Conservation (phyloP, 2,888 invertebrate species). For the Bembecia ichneumoniformis region DNA sequence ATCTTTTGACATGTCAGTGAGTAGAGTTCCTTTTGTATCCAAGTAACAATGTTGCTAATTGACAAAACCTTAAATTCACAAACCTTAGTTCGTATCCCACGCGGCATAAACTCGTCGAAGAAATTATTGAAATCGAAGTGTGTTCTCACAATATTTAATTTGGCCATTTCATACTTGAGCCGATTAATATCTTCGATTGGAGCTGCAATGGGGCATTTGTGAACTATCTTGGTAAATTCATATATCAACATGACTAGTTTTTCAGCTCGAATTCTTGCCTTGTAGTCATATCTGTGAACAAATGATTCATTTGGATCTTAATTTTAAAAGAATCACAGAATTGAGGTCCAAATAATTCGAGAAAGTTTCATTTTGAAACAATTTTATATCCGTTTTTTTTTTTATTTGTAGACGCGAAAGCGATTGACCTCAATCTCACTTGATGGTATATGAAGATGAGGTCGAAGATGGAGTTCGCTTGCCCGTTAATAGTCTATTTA, state of each 20-base stretch:
- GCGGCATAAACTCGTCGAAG: conserved; percentile 51
- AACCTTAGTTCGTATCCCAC: conserved; percentile 53
- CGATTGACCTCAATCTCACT: too few relatives aligned
- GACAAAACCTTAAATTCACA: conserved; percentile 1
- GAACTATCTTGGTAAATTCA: conserved; percentile 32
- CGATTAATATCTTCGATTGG: conserved; percentile 22
- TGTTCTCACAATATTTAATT: conserved; percentile 39
- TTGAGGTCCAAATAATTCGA: too few relatives aligned
- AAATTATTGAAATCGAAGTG: conserved; percentile 58
- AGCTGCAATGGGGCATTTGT: conserved; percentile 22
- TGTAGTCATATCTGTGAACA: conserved; percentile 48
- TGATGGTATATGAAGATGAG: too few relatives aligned
- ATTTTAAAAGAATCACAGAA: too few relatives aligned
- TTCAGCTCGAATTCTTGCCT: conserved; percentile 50
- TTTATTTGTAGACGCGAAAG: too few relatives aligned
- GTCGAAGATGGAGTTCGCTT: too few relatives aligned
- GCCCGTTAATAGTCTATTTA: too few relatives aligned
- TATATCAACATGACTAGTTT: conserved; percentile 43
- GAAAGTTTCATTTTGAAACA: too few relatives aligned
- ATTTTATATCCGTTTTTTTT: too few relatives aligned
- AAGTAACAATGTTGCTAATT: background rate
- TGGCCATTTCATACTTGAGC: conserved; percentile 48
- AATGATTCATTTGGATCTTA: background rate
- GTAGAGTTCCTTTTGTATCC: too few relatives aligned
- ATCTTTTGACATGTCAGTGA: too few relatives aligned